Evolutionary conservation across 1,140 invertebrate genomes (phyloP).

Genomic region (Paramacrobiotus metropolitanus): DNA sequence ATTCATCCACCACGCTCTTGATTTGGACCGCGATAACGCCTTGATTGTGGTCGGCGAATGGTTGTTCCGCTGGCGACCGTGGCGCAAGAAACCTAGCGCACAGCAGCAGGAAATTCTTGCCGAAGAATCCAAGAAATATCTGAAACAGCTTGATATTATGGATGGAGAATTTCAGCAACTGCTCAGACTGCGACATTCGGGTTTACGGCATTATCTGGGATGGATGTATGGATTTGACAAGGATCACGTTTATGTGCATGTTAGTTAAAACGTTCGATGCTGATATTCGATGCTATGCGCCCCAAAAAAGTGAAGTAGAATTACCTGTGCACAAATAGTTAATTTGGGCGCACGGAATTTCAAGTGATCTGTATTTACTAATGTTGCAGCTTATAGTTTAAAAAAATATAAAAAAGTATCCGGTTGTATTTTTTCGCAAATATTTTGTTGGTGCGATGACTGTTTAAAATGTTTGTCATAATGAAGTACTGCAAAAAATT

Average conservation of each 20-base stretch:
- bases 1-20: constrained; percentile 11
- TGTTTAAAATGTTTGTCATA: too few relatives aligned
- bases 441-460: too few relatives aligned
- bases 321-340: too few relatives aligned
- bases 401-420: too few relatives aligned
- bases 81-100: constrained; percentile 3
- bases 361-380: too few relatives aligned
- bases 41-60: constrained; percentile 12
- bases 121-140: constrained; percentile 5
- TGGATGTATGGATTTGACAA: constrained; percentile 35
- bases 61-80: constrained; percentile 20
- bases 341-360: too few relatives aligned
- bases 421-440: too few relatives aligned
- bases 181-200: constrained; percentile 38
- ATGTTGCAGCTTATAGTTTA: too few relatives aligned
- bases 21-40: constrained; percentile 11
- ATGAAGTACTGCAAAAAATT: too few relatives aligned
- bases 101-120: constrained; percentile 4
- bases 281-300: neutral
- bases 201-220: constrained; percentile 44
- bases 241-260: constrained; percentile 24
- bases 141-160: constrained; percentile 20
- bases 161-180: constrained; percentile 45
- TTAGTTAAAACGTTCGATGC: constrained; percentile 12
- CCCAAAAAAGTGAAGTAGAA: too few relatives aligned